Evolutionary conservation across 2,888 invertebrate species (phyloP).

Genomic region (Taphrorychus bicolor): DNA sequence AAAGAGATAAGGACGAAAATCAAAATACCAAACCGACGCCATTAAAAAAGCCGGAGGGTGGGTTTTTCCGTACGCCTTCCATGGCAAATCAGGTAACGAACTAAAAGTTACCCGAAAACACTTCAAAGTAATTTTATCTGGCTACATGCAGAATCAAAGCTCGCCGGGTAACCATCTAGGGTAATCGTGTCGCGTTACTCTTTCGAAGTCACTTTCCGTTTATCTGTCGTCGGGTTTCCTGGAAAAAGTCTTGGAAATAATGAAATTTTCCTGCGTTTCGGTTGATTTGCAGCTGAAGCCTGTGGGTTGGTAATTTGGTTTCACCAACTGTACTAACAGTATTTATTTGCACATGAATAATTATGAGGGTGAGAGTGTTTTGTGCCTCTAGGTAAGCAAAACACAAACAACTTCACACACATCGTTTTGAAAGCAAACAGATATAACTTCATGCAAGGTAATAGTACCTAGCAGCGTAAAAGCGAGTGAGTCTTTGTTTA

Average conservation of each 20-base stretch:
- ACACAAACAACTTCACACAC: neutral
- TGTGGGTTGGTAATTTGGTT: too few species aligned
- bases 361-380: too few species aligned
- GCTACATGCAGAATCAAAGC: neutral
- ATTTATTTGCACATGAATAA: too few species aligned
- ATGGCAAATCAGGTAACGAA: neutral
- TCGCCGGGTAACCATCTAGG: neutral
- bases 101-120: neutral
- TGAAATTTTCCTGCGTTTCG: too few species aligned
- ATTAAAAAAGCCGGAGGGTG: neutral
- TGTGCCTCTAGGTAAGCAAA: neutral
- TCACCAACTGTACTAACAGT: too few species aligned
- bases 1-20: too few species aligned
- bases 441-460: too few species aligned
- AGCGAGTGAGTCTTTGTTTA: neutral
- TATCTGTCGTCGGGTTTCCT: neutral
- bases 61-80: neutral
- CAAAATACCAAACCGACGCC: neutral
- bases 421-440: too few species aligned
- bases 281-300: too few species aligned
- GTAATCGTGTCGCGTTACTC: neutral
- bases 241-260: neutral
- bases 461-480: too few species aligned
- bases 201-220: neutral
- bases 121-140: slow-evolving; percentile 1